phyloP scores from a whole-genome alignment of 2,113 vertebrate genomes.

The Xenopus borealis region DNA sequence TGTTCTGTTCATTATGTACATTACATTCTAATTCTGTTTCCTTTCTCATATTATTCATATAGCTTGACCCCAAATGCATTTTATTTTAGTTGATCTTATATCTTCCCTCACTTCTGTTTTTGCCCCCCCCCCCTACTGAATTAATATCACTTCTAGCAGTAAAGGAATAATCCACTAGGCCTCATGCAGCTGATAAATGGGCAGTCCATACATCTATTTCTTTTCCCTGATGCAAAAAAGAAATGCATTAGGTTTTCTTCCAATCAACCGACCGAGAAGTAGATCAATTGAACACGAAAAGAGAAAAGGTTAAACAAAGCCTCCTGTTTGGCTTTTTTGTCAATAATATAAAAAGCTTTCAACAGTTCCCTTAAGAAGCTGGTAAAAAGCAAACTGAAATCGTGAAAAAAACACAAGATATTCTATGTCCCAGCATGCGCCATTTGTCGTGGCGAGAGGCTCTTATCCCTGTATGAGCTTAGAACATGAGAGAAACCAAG shows the following conservation, averaged over 20 bases:
- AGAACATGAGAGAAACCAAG: constrained; percentile 28
- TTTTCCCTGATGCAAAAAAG: constrained; percentile 3
- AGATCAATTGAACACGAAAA: constrained; percentile 36
- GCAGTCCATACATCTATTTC: constrained; percentile 26
- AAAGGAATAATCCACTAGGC: constrained; percentile 1
- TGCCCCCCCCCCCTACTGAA: not conserved
- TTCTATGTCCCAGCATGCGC: constrained; percentile 41
- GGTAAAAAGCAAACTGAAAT: constrained; percentile 36
- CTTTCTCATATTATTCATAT: too few relatives aligned
- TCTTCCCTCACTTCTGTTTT: not conserved
- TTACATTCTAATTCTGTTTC: too few relatives aligned
- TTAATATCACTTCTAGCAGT: not conserved
- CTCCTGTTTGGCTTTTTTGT: constrained; percentile 40
- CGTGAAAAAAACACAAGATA: constrained; percentile 27
- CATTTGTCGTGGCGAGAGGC: constrained; percentile 38
- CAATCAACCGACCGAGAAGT: constrained; percentile 36
- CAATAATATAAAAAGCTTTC: constrained; percentile 46
- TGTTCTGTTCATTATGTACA: too few relatives aligned
- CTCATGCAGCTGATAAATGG: constrained; percentile 5
- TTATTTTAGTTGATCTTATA: not conserved
- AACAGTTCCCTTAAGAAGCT: constrained; percentile 36
- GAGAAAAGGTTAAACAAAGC: constrained; percentile 44
- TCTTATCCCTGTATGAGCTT: constrained; percentile 40
- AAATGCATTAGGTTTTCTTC: constrained; percentile 36
- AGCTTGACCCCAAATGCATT: too few relatives aligned